Percentiles rank a stretch among this genome's conserved stretches.
Evolutionary conservation across 2,888 invertebrate species (phyloP).

Genomic region (Lepas anatifera): DNA sequence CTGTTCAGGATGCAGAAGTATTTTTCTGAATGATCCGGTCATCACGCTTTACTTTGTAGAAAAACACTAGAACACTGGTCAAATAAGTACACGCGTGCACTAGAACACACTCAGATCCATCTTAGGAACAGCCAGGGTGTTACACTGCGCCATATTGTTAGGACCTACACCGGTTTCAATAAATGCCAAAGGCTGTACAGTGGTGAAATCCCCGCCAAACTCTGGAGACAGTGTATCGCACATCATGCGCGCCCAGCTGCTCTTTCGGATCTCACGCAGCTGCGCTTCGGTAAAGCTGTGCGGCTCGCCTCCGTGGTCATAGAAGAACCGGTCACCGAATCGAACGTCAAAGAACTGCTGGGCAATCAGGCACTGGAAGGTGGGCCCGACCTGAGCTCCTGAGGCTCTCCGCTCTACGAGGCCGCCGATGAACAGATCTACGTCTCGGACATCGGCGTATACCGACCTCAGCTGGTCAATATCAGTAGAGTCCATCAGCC

Average conservation of each 20-base stretch:
- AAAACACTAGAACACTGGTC: too few relatives aligned
- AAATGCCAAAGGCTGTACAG: constrained; percentile 43
- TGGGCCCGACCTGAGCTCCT: background rate
- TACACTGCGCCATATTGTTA: background rate
- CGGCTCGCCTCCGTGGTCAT: constrained; percentile 40
- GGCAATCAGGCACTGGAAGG: constrained; percentile 35
- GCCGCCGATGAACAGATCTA: constrained; percentile 4
- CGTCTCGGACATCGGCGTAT: background rate
- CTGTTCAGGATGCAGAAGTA: too few relatives aligned
- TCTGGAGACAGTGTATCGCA: constrained; percentile 46
- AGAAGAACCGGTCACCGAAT: constrained; percentile 63
- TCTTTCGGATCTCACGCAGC: constrained; percentile 46
- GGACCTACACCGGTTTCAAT: background rate
- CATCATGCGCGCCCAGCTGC: constrained; percentile 51
- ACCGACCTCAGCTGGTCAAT: background rate
- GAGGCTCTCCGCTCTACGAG: background rate
- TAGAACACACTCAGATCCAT: background rate
- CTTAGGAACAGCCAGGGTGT: background rate
- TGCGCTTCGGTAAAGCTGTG: constrained; percentile 40
- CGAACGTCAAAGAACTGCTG: constrained; percentile 64
- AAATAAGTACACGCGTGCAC: too few relatives aligned
- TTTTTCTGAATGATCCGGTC: too few relatives aligned
- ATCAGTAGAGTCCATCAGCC: background rate
- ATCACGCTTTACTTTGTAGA: too few relatives aligned
- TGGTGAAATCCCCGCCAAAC: constrained; percentile 40